These are phyloP conservation scores for Bilobella aurantiaca DNA, from an alignment of 1,140 invertebrate species.

Conservation along the genomic window DNA sequence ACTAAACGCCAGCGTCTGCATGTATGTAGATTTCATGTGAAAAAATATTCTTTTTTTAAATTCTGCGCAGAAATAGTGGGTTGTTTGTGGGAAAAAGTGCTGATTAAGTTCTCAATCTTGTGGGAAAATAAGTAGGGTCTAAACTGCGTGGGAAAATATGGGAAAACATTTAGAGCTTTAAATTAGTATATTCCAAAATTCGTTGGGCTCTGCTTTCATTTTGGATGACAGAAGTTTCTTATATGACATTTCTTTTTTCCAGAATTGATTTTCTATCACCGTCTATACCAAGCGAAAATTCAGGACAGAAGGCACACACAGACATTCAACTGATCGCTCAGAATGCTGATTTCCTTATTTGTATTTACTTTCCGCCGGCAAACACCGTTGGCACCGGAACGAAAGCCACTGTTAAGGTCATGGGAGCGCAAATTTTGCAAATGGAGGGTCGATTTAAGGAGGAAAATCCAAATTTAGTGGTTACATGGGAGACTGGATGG, in stretches of 20 bases:
- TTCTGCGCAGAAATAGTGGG: no score
- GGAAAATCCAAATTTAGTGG: background rate
- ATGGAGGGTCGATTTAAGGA: background rate
- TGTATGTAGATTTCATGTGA: no score
- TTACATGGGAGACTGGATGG: background rate
- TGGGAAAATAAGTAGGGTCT: no score
- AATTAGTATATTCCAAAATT: no score
- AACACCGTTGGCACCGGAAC: background rate
- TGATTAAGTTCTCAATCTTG: no score
- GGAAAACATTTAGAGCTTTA: no score
- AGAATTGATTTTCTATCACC: background rate
- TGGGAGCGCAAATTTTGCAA: background rate
- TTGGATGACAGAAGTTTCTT: no score
- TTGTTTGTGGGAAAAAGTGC: no score
- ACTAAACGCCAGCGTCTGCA: no score
- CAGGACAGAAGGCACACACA: background rate
- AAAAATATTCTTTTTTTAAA: no score
- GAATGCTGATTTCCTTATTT: background rate
- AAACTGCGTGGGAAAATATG: no score
- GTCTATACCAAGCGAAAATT: background rate
- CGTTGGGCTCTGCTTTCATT: no score
- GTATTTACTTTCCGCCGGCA: background rate
- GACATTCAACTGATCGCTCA: background rate
- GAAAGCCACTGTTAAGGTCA: background rate
- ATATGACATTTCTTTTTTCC: background rate